Evolutionary conservation across 2,113 vertebrate genomes (phyloP).

Genomic region (Hemiscyllium ocellatum): DNA sequence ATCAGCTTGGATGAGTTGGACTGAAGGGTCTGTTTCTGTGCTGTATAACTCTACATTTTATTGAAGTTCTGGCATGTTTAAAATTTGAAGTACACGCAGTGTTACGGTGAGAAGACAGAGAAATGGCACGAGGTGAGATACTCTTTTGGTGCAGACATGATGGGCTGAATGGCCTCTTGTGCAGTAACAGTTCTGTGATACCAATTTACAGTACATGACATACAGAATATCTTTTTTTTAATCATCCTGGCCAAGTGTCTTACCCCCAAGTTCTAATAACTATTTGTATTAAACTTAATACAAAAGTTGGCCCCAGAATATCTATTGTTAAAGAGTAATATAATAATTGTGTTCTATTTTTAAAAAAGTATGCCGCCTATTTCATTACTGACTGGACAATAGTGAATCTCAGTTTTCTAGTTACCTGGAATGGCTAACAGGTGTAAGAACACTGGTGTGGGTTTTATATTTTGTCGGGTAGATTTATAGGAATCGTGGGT

Average conservation of each 20-base stretch:
- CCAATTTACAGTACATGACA: not conserved
- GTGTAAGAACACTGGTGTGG: not conserved
- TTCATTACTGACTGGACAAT: not conserved
- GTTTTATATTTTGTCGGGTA: not conserved
- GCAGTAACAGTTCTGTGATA: too few relatives aligned
- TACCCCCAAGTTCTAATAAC: not conserved
- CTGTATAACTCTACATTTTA: not conserved
- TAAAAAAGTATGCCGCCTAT: not conserved
- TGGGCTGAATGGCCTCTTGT: too few relatives aligned
- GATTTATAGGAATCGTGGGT: not conserved
- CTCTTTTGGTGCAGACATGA: too few relatives aligned
- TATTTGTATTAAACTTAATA: not conserved
- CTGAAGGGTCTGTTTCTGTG: too few relatives aligned
- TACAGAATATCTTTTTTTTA: not conserved
- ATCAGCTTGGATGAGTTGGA: too few relatives aligned
- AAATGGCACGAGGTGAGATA: too few relatives aligned
- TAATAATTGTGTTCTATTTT: not conserved
- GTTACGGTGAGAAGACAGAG: too few relatives aligned
- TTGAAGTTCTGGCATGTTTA: not conserved
- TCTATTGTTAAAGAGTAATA: not conserved
- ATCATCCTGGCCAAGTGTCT: not conserved
- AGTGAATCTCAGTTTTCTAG: not conserved
- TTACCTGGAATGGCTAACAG: not conserved
- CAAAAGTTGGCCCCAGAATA: not conserved
- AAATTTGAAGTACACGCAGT: too few relatives aligned